phyloP scores from a whole-genome alignment of 1,140 invertebrate genomes.

The Scaptomyza graminum region DNA sequence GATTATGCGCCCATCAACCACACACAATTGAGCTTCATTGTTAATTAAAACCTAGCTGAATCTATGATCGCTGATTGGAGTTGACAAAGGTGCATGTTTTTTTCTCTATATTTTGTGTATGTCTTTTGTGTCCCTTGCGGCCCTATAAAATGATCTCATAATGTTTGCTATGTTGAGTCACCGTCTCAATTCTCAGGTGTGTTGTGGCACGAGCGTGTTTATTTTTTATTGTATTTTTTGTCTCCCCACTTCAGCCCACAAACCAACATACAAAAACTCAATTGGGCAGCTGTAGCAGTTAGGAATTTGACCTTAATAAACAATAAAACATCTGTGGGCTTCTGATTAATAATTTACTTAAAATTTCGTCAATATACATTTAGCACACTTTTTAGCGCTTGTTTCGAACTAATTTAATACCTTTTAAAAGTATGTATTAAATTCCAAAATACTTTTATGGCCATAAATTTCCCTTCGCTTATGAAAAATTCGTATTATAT shows the following conservation, averaged over 20 bases:
- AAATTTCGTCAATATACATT: no score
- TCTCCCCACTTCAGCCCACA: neutral
- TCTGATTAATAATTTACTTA: no score
- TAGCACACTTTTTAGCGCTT: neutral
- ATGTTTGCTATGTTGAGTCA: conserved; percentile 53
- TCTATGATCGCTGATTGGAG: conserved; percentile 52
- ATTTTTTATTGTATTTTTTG: conserved; percentile 3
- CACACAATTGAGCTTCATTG: conserved; percentile 28
- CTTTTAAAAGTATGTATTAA: neutral
- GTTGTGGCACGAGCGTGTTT: conserved; percentile 72
- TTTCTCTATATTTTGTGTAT: conserved; percentile 1
- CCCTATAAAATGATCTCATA: conserved; percentile 67
- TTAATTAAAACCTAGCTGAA: conserved; percentile 65
- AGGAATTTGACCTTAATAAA: conserved; percentile 32
- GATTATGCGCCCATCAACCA: conserved; percentile 58
- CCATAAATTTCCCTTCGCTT: conserved; percentile 2
- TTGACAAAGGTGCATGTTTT: conserved; percentile 49
- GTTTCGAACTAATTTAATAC: neutral
- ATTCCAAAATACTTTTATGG: neutral
- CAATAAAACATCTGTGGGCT: conserved; percentile 47
- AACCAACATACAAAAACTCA: conserved; percentile 27
- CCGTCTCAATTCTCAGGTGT: conserved; percentile 63
- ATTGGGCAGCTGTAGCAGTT: conserved; percentile 39
- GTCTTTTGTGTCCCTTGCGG: conserved; percentile 38
- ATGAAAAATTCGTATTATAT: conserved; percentile 6